Evolutionary conservation across 2,888 invertebrate genomes (phyloP), one percentile per base, ranked within the genome.

Genomic region (Argyresthia albistria): DNA sequence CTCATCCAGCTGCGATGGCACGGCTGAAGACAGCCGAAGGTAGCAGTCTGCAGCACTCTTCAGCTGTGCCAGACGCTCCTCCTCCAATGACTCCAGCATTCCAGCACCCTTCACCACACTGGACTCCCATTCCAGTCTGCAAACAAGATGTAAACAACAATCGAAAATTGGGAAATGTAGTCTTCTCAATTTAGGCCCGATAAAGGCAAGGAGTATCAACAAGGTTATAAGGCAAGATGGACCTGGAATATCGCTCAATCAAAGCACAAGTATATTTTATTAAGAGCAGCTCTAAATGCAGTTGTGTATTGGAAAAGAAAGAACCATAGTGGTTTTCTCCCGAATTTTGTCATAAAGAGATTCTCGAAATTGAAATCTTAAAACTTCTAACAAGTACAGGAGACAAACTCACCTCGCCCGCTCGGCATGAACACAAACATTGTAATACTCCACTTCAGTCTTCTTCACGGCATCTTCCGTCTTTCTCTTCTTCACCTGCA

Each of bases 361-460:
- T n/a, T n/a, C n/a, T n/a, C 2, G 25, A 25, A 25, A 25, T 25
- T 25, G 25, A 25, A 25, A 25, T 4, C 6, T 4, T 25, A 25
- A 25, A 2, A 2, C 25, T 25, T n/a, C n/a, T n/a, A n/a, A n/a
- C n/a, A n/a, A n/a, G n/a, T n/a, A n/a, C n/a, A n/a, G n/a, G n/a
- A 6, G 25, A 25, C 6, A 9, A 39, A 39, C 55, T 60, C 88
- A 93, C 90, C 96, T 92, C 15, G 96, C 93, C 63, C 96, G 89
- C 83, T 98, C 98, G 36, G 97, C 95, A 63, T 96, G 91, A 58
- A 97, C 93, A 69, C 97, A 97, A 51, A 95, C 91, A 58, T 95
- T 95, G 69, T 97, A 97, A 80, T 97, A 98, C 69, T 97, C 97
- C 56, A 95, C 93, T 80, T 97, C 97, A 51, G 96, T 94, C 73